Evolutionary conservation across 1,140 invertebrate genomes (phyloP).

Genomic region (Drosophila orena): DNA sequence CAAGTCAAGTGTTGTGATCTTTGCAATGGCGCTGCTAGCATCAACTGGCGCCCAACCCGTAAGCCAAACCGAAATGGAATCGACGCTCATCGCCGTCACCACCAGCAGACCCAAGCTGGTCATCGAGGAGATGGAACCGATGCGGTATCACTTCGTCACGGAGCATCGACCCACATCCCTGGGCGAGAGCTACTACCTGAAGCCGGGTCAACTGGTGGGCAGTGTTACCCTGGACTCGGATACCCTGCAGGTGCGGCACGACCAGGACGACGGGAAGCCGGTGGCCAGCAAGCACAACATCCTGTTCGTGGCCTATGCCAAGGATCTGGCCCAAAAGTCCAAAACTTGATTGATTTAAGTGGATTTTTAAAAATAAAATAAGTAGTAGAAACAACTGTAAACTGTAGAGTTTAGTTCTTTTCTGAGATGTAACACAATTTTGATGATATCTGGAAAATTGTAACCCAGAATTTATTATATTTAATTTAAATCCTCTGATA

Average conservation of each 20-base stretch:
- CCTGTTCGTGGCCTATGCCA: conserved; percentile 59
- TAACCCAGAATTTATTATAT: too few relatives aligned
- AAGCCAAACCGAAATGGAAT: neutral
- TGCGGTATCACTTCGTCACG: conserved; percentile 55
- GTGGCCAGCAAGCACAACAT: conserved; percentile 69
- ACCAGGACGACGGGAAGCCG: conserved; percentile 28
- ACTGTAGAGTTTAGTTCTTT: too few relatives aligned
- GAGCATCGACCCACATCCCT: conserved; percentile 60
- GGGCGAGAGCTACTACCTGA: conserved; percentile 67
- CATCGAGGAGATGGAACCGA: conserved; percentile 27
- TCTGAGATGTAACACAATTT: too few relatives aligned
- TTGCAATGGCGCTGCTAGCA: neutral
- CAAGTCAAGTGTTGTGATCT: neutral
- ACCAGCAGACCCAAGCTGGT: conserved; percentile 33
- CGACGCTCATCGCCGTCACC: neutral
- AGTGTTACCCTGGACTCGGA: conserved; percentile 52
- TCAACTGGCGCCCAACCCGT: conserved; percentile 1
- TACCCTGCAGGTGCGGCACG: conserved; percentile 42
- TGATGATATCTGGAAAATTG: too few relatives aligned
- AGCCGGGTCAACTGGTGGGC: conserved; percentile 67
- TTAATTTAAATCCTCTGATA: too few relatives aligned
- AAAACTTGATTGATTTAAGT: too few relatives aligned
- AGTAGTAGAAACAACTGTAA: too few relatives aligned
- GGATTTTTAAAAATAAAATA: too few relatives aligned
- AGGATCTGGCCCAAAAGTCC: conserved; percentile 15